Percentiles rank a stretch among this genome's conserved stretches.
These are phyloP conservation scores for Brotula barbata DNA, from an alignment of 2,797 vertebrate genomes.

Conservation along the genomic window DNA sequence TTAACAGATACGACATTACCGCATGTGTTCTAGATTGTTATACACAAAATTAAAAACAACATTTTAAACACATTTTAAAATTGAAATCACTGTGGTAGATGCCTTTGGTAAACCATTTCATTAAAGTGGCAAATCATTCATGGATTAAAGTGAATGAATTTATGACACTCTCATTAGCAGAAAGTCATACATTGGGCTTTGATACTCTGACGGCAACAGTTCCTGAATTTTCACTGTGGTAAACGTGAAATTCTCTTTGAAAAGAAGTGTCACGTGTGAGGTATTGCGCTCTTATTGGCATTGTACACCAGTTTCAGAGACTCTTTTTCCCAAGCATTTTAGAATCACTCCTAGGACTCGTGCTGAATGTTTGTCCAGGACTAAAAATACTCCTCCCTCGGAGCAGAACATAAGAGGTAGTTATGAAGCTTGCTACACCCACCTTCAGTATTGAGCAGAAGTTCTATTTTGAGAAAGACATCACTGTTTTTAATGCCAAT, in stretches of 20 bases:
- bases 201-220: constrained; percentile 11
- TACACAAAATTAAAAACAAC: too few relatives aligned
- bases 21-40: constrained; percentile 3
- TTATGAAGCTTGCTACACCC: constrained; percentile 65
- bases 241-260: neutral
- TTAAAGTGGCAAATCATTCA: too few relatives aligned
- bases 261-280: neutral
- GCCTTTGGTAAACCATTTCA: too few relatives aligned
- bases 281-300: constrained; percentile 16
- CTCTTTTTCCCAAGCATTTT: constrained; percentile 32
- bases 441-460: constrained; percentile 10
- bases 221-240: constrained; percentile 8
- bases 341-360: constrained; percentile 42
- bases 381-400: constrained; percentile 68
- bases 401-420: constrained; percentile 65
- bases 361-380: constrained; percentile 58
- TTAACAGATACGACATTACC: constrained; percentile 14
- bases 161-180: constrained; percentile 2
- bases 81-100: too few relatives aligned
- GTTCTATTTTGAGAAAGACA: neutral
- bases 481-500: neutral
- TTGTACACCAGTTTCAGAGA: constrained; percentile 6
- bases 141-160: neutral
- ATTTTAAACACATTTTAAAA: too few relatives aligned
- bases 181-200: constrained; percentile 4